Conservation (phyloP, 2,888 invertebrate genomes). For the Papilio demoleus region DNA sequence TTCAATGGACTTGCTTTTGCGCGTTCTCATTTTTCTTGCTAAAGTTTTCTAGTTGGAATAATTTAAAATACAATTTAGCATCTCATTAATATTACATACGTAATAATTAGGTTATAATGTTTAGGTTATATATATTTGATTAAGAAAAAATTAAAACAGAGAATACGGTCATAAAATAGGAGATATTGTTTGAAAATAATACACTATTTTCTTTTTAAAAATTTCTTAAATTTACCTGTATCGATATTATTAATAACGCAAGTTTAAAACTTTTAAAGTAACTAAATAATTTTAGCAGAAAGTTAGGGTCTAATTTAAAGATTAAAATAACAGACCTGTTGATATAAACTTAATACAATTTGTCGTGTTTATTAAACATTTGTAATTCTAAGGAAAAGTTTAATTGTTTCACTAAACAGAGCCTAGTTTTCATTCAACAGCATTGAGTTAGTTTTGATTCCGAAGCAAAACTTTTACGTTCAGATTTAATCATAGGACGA, state of each 20-base stretch:
- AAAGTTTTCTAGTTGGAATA: neutral
- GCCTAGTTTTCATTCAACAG: neutral
- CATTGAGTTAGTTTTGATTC: neutral
- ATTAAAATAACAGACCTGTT: neutral
- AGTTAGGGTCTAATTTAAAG: neutral
- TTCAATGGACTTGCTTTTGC: constrained; percentile 1
- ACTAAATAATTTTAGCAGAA: neutral
- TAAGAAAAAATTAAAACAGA: no score
- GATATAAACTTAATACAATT: neutral
- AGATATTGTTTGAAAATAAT: no score
- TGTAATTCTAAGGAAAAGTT: constrained; percentile 1
- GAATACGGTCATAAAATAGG: no score
- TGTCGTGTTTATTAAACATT: constrained; percentile 4
- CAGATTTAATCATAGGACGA: neutral
- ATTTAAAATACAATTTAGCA: neutral
- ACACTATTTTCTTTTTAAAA: neutral
- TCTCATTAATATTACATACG: neutral
- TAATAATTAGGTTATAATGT: neutral
- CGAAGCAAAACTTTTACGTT: neutral
- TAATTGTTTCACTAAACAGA: neutral
- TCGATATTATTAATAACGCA: neutral
- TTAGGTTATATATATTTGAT: no score
- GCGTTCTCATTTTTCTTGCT: constrained; percentile 10
- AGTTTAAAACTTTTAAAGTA: neutral
- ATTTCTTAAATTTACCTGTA: neutral